These are phyloP conservation scores for Zosterops hypoxanthus DNA, from an alignment of 2,113 vertebrate genomes.

Conservation along the genomic window DNA sequence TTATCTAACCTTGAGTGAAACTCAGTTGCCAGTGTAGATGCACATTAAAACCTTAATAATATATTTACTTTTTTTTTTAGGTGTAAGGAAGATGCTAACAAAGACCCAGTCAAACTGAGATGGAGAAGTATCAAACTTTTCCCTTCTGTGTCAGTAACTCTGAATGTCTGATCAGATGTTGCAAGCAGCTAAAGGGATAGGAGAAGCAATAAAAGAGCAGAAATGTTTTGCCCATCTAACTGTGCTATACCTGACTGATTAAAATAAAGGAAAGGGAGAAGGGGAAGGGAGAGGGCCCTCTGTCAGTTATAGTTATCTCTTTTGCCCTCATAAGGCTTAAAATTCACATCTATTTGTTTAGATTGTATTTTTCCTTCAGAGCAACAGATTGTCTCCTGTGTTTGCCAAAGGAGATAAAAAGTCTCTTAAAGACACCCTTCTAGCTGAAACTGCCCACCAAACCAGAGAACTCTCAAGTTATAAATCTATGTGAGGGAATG, in stretches of 20 bases:
- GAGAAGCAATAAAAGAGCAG: not conserved
- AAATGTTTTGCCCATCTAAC: not conserved
- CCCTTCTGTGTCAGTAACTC: not conserved
- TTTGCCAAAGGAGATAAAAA: not conserved
- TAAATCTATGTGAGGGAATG: not conserved
- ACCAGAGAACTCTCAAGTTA: not conserved
- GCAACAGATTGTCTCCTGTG: not conserved
- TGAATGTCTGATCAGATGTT: not conserved
- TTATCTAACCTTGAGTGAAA: not conserved
- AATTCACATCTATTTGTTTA: not conserved
- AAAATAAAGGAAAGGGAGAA: not conserved
- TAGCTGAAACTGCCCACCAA: not conserved
- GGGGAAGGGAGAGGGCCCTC: not conserved
- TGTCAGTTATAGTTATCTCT: not conserved
- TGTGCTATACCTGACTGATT: not conserved
- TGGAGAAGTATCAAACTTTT: not conserved
- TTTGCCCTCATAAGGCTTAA: not conserved
- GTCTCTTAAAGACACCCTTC: not conserved
- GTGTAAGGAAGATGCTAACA: not conserved
- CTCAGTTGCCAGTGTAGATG: not conserved
- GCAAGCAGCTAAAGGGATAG: not conserved
- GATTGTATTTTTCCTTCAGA: not conserved
- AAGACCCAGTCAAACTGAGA: not conserved
- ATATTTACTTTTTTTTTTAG: not conserved
- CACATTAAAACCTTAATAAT: not conserved